phyloP scores from a whole-genome alignment of 2,797 vertebrate species.

The Clarias platycephalus region DNA sequence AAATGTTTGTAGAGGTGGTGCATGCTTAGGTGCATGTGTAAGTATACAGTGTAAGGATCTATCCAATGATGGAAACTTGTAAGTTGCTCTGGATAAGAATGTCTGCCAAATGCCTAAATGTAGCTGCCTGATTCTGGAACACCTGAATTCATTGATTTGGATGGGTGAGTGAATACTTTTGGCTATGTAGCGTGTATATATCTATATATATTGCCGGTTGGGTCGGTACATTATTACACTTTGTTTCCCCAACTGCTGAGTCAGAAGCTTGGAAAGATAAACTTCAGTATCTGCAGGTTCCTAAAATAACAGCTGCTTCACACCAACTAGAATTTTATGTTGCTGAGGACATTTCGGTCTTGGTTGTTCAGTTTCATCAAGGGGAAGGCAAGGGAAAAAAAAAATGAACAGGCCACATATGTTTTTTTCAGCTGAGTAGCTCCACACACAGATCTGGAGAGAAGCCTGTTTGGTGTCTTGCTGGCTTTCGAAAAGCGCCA shows the following conservation, averaged over 20 bases:
- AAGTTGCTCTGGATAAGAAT: too few relatives aligned
- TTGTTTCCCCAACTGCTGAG: conserved; percentile 27
- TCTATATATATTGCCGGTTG: background rate
- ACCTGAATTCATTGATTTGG: too few relatives aligned
- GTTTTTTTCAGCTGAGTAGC: conserved; percentile 33
- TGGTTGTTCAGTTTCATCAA: conserved; percentile 16
- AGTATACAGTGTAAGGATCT: too few relatives aligned
- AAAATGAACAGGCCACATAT: conserved; percentile 36
- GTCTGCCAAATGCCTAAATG: too few relatives aligned
- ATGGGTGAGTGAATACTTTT: too few relatives aligned
- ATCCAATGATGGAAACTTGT: too few relatives aligned
- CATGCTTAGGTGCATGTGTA: too few relatives aligned
- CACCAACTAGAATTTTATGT: conserved; percentile 23
- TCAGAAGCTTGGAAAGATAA: conserved; percentile 35
- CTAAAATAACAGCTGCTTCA: conserved; percentile 41
- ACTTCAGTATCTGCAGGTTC: conserved; percentile 21
- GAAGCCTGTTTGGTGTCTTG: conserved; percentile 43
- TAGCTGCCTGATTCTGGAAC: too few relatives aligned
- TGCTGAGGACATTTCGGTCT: conserved; percentile 9
- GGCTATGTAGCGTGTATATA: too few relatives aligned
- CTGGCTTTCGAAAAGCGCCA: conserved; percentile 53
- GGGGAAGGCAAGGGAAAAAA: background rate
- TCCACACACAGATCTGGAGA: conserved; percentile 39
- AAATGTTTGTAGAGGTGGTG: too few relatives aligned
- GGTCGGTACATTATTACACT: conserved; percentile 21